Evolutionary conservation across 2,113 vertebrate genomes (phyloP).

Genomic region (Cyphomyrus plagiostoma): DNA sequence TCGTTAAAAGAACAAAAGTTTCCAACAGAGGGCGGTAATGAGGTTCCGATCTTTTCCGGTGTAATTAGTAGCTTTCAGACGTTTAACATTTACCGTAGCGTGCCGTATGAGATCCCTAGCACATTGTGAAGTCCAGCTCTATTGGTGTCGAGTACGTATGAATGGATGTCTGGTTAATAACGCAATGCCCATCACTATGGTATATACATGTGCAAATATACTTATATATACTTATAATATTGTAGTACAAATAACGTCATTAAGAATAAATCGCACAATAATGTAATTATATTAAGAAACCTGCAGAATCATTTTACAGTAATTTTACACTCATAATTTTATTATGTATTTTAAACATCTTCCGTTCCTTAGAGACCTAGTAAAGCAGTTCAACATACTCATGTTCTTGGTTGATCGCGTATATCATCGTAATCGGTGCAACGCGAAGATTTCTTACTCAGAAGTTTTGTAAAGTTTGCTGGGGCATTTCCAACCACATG

Average conservation of each 20-base stretch:
- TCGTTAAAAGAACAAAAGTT: no score
- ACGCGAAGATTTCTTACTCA: neutral
- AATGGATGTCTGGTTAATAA: neutral
- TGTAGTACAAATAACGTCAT: neutral
- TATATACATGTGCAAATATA: neutral
- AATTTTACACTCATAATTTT: neutral
- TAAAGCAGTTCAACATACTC: neutral
- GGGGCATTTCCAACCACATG: neutral
- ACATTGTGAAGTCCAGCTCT: neutral
- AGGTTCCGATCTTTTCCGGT: neutral
- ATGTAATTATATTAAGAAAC: neutral
- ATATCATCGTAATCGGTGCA: neutral
- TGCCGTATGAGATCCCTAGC: neutral
- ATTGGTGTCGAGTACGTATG: neutral
- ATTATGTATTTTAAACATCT: neutral
- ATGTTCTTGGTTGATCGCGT: neutral
- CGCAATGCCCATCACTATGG: neutral
- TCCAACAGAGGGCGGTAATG: neutral
- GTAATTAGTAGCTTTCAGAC: neutral
- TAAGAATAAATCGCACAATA: neutral
- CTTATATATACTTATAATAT: neutral
- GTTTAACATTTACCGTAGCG: neutral
- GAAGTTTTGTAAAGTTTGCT: neutral
- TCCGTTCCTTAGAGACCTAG: neutral
- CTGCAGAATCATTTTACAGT: neutral